Conservation (phyloP, 2,888 invertebrate genomes). For the Raillietiella orientalis region DNA sequence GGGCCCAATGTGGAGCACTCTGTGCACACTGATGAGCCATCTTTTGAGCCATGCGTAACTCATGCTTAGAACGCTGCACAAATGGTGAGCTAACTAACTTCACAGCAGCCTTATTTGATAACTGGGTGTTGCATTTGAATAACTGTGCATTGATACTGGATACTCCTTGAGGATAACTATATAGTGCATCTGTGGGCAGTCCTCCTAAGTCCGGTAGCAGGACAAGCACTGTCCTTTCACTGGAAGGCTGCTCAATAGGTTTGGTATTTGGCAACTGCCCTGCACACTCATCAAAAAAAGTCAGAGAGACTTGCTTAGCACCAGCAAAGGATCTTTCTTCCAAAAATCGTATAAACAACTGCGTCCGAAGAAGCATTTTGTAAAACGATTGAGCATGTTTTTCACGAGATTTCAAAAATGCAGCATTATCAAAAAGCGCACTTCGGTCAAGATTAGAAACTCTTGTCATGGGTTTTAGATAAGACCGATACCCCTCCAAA, state of each 20-base stretch:
- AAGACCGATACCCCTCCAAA: conserved; percentile 58
- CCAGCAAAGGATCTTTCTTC: conserved; percentile 95
- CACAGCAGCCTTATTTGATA: no score
- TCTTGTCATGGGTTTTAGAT: conserved; percentile 64
- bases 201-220: conserved; percentile 49
- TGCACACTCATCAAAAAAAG: conserved; percentile 95
- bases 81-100: no score
- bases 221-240: conserved; percentile 77
- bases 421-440: conserved; percentile 52
- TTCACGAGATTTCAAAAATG: conserved; percentile 53
- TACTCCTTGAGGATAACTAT: no score
- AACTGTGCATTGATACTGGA: no score
- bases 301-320: conserved; percentile 81
- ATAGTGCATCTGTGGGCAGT: conserved; percentile 12
- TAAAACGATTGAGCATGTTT: conserved; percentile 45
- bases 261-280: no score
- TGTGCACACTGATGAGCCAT: conserved; percentile 25
- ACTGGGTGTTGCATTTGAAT: no score
- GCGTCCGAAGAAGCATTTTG: conserved; percentile 56
- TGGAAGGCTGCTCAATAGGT: conserved; percentile 33
- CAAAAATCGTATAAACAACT: conserved; percentile 93
- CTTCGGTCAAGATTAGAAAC: conserved; percentile 84
- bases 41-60: conserved; percentile 68
- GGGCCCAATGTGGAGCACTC: conserved; percentile 67
- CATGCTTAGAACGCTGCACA: conserved; percentile 74